Percentiles rank a stretch among this genome's conserved stretches.
Conservation (phyloP, 2,888 invertebrate genomes). For the Sipunculus nudus region DNA sequence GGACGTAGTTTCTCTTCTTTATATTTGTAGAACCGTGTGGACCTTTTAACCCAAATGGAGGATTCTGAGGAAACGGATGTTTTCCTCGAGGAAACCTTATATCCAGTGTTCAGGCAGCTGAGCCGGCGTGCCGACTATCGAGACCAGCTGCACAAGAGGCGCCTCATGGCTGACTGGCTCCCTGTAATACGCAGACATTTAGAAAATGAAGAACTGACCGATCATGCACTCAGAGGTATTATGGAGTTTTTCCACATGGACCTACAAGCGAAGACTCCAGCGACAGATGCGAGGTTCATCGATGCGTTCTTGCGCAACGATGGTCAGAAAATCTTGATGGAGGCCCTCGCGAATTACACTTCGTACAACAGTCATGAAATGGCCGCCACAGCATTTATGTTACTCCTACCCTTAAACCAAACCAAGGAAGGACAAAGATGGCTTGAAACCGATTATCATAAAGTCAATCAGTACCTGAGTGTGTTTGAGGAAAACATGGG, state of each 20-base stretch:
- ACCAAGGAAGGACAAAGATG: not conserved
- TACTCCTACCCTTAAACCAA: not conserved
- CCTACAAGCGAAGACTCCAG: constrained; percentile 23
- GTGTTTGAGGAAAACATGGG: not conserved
- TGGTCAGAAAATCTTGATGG: not conserved
- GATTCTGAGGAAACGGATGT: constrained; percentile 25
- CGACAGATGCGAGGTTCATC: constrained; percentile 43
- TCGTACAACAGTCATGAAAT: not conserved
- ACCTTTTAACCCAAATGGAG: constrained; percentile 25
- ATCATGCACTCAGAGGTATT: constrained; percentile 22
- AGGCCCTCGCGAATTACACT: not conserved
- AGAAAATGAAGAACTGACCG: constrained; percentile 27
- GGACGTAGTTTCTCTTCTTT: not conserved
- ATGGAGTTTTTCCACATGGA: constrained; percentile 42
- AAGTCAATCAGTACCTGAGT: not conserved
- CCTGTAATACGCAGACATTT: constrained; percentile 30
- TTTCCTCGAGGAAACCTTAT: constrained; percentile 25
- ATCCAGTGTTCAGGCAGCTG: constrained; percentile 35
- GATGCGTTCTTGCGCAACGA: constrained; percentile 39
- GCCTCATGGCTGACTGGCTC: constrained; percentile 38
- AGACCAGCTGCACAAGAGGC: constrained; percentile 37
- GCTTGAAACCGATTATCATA: not conserved
- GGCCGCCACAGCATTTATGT: not conserved
- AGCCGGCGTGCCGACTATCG: constrained; percentile 27
- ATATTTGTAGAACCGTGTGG: constrained; percentile 32